Evolutionary conservation across 2,888 invertebrate genomes (phyloP).

Genomic region (Acanthosepion pharaonis): DNA sequence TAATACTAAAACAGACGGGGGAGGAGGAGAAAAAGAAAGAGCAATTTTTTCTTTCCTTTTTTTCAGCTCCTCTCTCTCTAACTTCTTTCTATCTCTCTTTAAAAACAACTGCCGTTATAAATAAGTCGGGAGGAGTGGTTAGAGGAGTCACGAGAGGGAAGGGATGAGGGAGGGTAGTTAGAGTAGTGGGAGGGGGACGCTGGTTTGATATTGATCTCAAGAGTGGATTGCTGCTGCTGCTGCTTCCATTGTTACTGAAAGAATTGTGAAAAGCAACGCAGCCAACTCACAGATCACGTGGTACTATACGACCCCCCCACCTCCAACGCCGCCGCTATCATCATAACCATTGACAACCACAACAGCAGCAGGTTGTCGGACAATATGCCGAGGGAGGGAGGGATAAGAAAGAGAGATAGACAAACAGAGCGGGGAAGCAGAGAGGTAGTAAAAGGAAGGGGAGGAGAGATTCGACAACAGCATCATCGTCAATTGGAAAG

Average conservation of each 20-base stretch:
- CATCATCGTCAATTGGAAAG: neutral
- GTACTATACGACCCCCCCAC: neutral
- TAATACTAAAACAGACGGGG: neutral
- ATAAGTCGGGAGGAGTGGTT: neutral
- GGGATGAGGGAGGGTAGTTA: neutral
- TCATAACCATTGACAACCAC: neutral
- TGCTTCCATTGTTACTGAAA: neutral
- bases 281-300: constrained; percentile 23
- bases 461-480: neutral
- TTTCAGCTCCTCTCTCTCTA: neutral
- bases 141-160: neutral
- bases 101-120: neutral
- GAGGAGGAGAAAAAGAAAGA: neutral
- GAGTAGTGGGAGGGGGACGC: neutral
- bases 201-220: neutral
- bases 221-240: neutral
- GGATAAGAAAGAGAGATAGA: neutral
- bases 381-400: neutral
- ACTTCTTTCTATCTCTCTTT: neutral
- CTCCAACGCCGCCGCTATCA: neutral
- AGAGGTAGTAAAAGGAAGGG: neutral
- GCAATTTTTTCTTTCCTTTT: neutral
- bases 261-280: constrained; percentile 22
- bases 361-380: constrained; percentile 21
- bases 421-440: neutral